Evolutionary conservation across 2,797 vertebrate genomes (phyloP).

Genomic region (Pseudomugil gertrudae): DNA sequence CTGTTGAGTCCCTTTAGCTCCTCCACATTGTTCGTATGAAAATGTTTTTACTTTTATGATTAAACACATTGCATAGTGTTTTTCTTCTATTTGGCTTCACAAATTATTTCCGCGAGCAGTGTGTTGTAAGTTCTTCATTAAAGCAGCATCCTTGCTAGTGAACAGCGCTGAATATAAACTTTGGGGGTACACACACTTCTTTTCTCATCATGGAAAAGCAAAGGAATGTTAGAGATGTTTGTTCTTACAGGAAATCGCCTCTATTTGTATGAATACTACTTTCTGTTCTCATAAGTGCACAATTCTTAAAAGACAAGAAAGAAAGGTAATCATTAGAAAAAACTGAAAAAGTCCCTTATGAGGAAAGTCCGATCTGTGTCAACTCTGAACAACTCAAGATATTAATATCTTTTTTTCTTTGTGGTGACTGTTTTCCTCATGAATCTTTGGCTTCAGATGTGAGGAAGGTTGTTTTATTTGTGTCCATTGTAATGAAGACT

Average conservation of each 20-base stretch:
- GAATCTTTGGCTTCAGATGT: constrained; percentile 4
- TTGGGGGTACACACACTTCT: constrained; percentile 26
- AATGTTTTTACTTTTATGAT: no score
- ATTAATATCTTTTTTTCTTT: constrained; percentile 6
- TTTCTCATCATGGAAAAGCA: constrained; percentile 11
- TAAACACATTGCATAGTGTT: no score
- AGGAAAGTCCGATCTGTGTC: constrained; percentile 37
- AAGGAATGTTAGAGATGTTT: constrained; percentile 58
- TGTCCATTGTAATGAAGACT: background rate
- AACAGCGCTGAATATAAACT: background rate
- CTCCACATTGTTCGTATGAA: no score
- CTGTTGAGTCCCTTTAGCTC: no score
- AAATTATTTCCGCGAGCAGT: no score
- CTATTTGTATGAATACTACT: constrained; percentile 42
- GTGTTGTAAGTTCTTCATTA: background rate
- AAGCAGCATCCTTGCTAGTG: background rate
- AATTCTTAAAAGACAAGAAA: constrained; percentile 54
- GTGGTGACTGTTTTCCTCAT: background rate
- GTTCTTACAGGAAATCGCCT: constrained; percentile 42
- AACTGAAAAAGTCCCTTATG: constrained; percentile 55
- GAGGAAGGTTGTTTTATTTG: constrained; percentile 7
- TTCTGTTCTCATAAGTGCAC: constrained; percentile 67
- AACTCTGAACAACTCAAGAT: constrained; percentile 56
- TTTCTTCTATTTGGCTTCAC: no score
- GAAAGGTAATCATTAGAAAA: constrained; percentile 64